Percentiles rank a stretch among this genome's conserved stretches.
phyloP scores from a whole-genome alignment of 2,797 vertebrate genomes.

The Acanthurus lineatus region DNA sequence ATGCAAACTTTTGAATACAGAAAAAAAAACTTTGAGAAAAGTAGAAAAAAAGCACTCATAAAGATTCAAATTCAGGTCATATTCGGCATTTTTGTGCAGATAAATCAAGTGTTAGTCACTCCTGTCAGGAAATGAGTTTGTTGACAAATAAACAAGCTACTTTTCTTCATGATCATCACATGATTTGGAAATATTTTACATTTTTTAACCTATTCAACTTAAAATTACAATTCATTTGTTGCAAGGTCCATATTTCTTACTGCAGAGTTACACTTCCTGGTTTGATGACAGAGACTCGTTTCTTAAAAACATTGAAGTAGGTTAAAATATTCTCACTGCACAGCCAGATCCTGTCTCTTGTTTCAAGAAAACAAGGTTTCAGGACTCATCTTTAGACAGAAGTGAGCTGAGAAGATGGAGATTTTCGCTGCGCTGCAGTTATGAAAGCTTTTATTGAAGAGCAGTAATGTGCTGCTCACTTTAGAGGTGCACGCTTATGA shows the following conservation, averaged over 20 bases:
- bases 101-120: background rate
- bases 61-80: too few relatives aligned
- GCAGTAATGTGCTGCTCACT: slow-evolving; percentile 33
- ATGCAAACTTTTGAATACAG: too few relatives aligned
- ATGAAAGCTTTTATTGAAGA: slow-evolving; percentile 43
- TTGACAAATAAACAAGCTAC: background rate
- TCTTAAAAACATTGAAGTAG: background rate
- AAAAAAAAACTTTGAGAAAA: too few relatives aligned
- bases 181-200: slow-evolving; percentile 9
- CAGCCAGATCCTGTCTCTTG: background rate
- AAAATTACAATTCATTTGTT: background rate
- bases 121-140: background rate
- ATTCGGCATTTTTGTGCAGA: too few relatives aligned
- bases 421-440: slow-evolving; percentile 6
- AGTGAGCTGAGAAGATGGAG: slow-evolving; percentile 9
- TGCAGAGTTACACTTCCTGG: background rate
- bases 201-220: slow-evolving; percentile 19
- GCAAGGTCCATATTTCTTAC: background rate
- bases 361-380: slow-evolving; percentile 3
- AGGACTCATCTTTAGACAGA: background rate
- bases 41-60: too few relatives aligned
- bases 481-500: slow-evolving; percentile 41
- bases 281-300: background rate
- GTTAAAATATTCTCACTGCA: background rate
- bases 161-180: slow-evolving; percentile 1